Evolutionary conservation across 2,797 vertebrate species (phyloP).

Genomic region (Anguilla pacifica): DNA sequence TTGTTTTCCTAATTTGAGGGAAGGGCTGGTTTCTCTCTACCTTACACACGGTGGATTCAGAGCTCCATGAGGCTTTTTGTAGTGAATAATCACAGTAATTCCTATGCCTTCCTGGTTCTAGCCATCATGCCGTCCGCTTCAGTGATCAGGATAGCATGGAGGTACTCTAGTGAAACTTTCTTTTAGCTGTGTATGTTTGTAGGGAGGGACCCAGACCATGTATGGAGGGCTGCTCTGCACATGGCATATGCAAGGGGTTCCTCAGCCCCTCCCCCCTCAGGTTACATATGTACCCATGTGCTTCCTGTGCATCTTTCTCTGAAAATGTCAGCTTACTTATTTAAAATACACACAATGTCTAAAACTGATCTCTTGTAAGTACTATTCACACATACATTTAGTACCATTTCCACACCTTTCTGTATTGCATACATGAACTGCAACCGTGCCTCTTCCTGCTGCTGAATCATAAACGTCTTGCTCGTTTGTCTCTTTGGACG

Average conservation of each 20-base stretch:
- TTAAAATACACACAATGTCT: background rate
- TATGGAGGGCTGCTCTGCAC: background rate
- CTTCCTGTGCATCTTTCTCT: background rate
- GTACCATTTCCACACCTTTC: background rate
- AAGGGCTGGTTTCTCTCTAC: background rate
- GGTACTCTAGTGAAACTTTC: background rate
- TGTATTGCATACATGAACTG: background rate
- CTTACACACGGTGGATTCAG: background rate
- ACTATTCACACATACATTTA: background rate
- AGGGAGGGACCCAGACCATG: background rate
- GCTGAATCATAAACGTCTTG: slow-evolving; percentile 4
- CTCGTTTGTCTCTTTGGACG: slow-evolving; percentile 21
- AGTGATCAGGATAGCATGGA: background rate
- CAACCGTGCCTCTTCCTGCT: background rate
- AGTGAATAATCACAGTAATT: background rate
- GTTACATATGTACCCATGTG: background rate
- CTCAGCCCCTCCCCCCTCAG: background rate
- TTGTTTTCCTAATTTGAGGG: background rate
- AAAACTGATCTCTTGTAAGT: background rate
- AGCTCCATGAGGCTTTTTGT: background rate
- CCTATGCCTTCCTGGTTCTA: background rate
- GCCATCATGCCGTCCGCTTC: background rate
- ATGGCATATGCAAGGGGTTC: background rate
- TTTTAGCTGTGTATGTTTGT: background rate
- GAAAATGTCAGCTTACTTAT: background rate